These are phyloP conservation scores for Polia nebulosa DNA, from an alignment of 2,888 invertebrate genomes.

Conservation along the genomic window DNA sequence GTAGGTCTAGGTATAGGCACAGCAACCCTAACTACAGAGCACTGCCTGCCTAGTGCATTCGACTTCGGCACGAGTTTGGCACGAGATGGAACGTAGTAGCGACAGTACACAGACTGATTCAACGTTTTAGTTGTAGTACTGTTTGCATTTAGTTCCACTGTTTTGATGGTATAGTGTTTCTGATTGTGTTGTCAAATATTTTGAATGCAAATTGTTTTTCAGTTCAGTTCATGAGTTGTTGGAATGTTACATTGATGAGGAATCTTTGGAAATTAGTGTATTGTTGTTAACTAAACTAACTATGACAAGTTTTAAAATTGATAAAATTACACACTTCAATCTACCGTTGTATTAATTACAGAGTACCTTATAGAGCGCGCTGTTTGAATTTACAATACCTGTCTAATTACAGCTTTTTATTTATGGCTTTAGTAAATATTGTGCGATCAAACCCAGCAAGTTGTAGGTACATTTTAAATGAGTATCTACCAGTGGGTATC, in stretches of 20 bases:
- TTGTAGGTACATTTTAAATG: background rate
- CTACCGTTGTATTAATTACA: background rate
- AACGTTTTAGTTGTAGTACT: constrained; percentile 43
- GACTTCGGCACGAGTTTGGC: constrained; percentile 38
- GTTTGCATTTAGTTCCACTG: constrained; percentile 52
- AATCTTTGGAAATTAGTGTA: background rate
- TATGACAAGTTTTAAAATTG: background rate
- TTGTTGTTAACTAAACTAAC: too few relatives aligned
- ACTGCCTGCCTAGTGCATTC: constrained; percentile 58
- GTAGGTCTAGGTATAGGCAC: constrained; percentile 83
- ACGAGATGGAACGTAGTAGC: constrained; percentile 43
- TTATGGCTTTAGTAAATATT: too few relatives aligned
- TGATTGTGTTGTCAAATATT: constrained; percentile 44
- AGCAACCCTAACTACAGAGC: constrained; percentile 64
- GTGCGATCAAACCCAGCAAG: background rate
- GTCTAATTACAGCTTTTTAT: background rate
- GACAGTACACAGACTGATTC: constrained; percentile 41
- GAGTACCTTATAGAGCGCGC: too few relatives aligned
- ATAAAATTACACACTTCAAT: background rate
- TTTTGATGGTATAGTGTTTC: constrained; percentile 44
- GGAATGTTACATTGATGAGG: background rate
- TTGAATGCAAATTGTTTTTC: constrained; percentile 34
- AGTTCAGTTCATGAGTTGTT: constrained; percentile 1
- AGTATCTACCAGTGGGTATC: too few relatives aligned
- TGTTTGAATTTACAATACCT: background rate